A percentile compares a stretch with the other conserved stretches of the same genome.
Conservation (phyloP, 2,888 invertebrate species). For the Perdita meconis region DNA sequence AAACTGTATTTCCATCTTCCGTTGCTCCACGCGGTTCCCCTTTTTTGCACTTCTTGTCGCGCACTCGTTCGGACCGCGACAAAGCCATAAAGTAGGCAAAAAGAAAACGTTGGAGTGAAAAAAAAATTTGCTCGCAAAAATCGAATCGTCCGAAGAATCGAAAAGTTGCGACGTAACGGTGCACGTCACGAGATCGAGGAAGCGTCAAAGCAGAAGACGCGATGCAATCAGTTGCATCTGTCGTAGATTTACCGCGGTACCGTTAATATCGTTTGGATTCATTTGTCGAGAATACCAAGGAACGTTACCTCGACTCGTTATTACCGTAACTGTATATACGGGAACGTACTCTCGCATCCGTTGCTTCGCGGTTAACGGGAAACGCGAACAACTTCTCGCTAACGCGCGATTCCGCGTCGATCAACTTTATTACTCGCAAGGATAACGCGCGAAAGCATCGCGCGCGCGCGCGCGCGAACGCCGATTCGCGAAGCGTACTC, state of each 20-base stretch:
- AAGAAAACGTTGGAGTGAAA: no score
- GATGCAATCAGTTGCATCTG: conserved; percentile 58
- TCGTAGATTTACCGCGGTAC: conserved; percentile 38
- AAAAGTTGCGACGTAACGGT: no score
- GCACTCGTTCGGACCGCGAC: conserved; percentile 28
- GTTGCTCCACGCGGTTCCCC: neutral
- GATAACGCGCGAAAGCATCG: neutral
- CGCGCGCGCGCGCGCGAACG: neutral
- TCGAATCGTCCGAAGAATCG: no score
- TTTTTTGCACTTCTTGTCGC: neutral
- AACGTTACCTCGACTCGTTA: conserved; percentile 36
- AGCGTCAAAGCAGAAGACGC: conserved; percentile 15
- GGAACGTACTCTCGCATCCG: neutral
- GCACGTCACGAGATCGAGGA: no score
- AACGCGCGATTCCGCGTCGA: conserved; percentile 11
- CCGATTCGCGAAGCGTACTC: neutral
- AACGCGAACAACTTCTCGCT: neutral
- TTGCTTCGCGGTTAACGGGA: conserved; percentile 10
- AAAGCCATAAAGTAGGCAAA: conserved; percentile 48
- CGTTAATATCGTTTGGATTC: conserved; percentile 50
- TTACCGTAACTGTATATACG: conserved; percentile 51
- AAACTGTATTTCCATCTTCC: conserved; percentile 46
- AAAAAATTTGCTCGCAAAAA: no score
- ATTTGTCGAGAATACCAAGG: conserved; percentile 29
- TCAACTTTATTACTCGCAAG: neutral